These are phyloP conservation scores for Eira barbara DNA, from an alignment of 2,113 vertebrate genomes.

Conservation along the genomic window DNA sequence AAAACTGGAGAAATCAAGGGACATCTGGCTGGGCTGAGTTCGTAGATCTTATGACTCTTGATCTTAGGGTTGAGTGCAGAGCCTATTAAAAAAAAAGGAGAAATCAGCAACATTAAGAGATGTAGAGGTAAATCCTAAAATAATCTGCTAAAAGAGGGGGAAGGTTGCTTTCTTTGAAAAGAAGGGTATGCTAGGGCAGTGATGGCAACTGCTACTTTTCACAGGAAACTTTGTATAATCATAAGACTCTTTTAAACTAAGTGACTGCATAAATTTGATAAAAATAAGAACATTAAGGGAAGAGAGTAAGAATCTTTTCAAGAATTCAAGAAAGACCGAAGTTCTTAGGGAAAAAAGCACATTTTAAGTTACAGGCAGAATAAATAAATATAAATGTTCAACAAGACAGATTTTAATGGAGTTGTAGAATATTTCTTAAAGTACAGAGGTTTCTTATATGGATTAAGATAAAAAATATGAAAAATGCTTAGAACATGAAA, in stretches of 20 bases:
- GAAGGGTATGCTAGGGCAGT: neutral
- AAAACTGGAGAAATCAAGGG: neutral
- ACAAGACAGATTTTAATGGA: neutral
- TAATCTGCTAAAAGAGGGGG: neutral
- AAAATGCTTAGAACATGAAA: neutral
- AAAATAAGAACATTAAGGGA: slow-evolving; percentile 1
- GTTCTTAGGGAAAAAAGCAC: neutral
- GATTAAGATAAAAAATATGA: slow-evolving; percentile 8
- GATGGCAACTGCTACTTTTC: neutral
- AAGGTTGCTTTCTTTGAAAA: neutral
- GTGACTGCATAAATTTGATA: neutral
- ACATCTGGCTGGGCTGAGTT: neutral
- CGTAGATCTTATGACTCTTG: neutral
- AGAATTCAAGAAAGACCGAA: neutral
- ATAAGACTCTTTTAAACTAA: neutral
- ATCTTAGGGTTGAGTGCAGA: neutral
- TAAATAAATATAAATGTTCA: neutral
- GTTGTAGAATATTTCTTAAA: neutral
- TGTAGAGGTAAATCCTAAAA: neutral
- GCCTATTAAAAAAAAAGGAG: neutral
- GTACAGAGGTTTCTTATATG: neutral
- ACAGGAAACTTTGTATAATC: neutral
- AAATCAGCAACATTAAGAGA: neutral
- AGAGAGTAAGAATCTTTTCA: neutral
- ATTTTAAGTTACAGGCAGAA: neutral